Conservation (phyloP, 2,113 vertebrate genomes). For the Rhagologus leucostigma region DNA sequence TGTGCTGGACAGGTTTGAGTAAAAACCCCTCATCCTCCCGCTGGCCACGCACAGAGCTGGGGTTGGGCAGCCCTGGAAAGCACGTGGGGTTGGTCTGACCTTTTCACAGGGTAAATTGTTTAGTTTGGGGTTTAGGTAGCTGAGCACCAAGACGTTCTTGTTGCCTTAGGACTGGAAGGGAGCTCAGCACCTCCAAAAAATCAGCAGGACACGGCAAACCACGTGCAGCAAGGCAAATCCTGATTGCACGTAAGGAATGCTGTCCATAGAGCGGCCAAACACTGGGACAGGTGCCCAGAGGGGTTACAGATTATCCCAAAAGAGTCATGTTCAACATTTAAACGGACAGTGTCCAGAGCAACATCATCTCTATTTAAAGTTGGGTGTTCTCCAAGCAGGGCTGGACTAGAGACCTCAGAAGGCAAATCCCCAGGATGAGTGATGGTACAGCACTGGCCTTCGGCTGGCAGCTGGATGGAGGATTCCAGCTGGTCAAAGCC, state of each 20-base stretch:
- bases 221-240: background rate
- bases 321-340: rapidly evolving
- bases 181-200: background rate
- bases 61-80: background rate
- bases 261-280: background rate
- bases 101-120: background rate
- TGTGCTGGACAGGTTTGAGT: background rate
- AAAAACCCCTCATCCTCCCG: rapidly evolving
- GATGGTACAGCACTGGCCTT: background rate
- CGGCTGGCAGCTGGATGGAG: background rate
- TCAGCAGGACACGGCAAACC: background rate
- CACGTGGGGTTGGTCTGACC: background rate
- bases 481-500: background rate
- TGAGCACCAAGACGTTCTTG: background rate
- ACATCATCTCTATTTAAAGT: rapidly evolving
- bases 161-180: background rate
- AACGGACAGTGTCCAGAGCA: background rate
- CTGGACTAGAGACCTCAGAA: background rate
- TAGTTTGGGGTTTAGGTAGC: background rate
- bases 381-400: background rate
- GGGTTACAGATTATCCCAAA: background rate
- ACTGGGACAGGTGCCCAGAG: background rate
- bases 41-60: background rate
- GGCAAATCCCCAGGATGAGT: background rate
- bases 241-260: background rate